Evolutionary conservation across 2,797 vertebrate species (phyloP), one percentile per base, ranked within the genome.

Genomic region (Zalophus californianus): DNA sequence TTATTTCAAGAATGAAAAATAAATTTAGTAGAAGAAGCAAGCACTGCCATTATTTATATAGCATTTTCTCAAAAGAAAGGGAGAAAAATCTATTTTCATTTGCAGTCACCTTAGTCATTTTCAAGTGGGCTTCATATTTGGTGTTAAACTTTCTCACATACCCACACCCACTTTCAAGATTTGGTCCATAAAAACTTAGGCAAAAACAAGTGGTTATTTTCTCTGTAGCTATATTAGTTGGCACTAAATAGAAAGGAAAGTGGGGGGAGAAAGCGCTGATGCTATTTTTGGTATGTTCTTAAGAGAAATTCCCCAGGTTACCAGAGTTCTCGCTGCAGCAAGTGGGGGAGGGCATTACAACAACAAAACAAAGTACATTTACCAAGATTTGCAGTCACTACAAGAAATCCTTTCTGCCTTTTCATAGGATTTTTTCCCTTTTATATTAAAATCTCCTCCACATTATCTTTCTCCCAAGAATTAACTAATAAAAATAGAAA

Each of bases 401-500:
- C 10, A 73, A 86, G 41, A 94, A 93, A 78, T n/a, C 32, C 56
- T 82, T 78, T 73, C 84, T 88, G 56, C 4, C 27, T 96, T 79
- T 94, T 92, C 78, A 79, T 68, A 48, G 25, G 58, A 72, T 64
- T 41, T 80, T 91, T 93, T 50, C 48, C 44, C 25, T 77, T 92
- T 78, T 82, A 68, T 6, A 73, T 85, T 54, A 80, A 68, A 80
- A 86, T 77, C 79, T 54, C 54, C 41, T 64, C 23, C 35, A 68
- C 56, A 56, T 93, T 96, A 86, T 89, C 80, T 93, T 95, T 56
- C 50, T 91, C 82, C 66, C n/a, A 89, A 88, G 75, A 77, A 94
- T 77, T 70, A 92, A 84, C 44, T 88, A 88, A 86, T 78, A 92
- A 88, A 94, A 97, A 94, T 10, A 92, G 90, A 95, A 97, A 84